Evolutionary conservation across 2,797 vertebrate genomes (phyloP).

Genomic region (Halcyon chelicuti): DNA sequence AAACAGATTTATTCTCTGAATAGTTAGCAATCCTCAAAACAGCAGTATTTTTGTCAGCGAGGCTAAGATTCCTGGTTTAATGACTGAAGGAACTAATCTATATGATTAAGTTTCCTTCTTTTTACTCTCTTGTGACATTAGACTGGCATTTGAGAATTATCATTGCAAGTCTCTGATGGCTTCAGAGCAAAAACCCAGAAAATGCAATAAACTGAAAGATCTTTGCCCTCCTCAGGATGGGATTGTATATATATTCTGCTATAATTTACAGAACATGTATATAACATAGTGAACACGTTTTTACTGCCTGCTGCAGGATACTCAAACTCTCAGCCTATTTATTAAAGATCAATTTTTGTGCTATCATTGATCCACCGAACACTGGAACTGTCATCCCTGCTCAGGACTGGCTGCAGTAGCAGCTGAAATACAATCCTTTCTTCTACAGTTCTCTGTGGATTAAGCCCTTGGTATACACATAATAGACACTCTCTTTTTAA

Average conservation of each 20-base stretch:
- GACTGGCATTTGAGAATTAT: neutral
- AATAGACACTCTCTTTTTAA: neutral
- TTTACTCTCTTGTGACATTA: neutral
- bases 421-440: conserved; percentile 9
- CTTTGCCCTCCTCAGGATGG: neutral
- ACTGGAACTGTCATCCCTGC: neutral
- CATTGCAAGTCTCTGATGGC: neutral
- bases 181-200: neutral
- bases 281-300: rapidly evolving
- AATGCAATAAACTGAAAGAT: neutral
- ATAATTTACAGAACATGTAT: neutral
- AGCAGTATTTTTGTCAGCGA: neutral
- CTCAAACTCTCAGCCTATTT: neutral
- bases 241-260: neutral
- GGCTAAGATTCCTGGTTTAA: neutral
- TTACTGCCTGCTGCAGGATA: neutral
- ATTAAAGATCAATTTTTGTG: conserved; percentile 25
- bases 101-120: neutral
- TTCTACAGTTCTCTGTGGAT: neutral
- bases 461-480: neutral
- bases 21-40: neutral
- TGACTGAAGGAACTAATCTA: neutral
- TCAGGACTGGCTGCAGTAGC: neutral
- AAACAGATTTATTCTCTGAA: neutral
- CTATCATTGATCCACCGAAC: neutral